phyloP scores from a whole-genome alignment of 1,140 invertebrate genomes.

The Metaphire vulgaris region DNA sequence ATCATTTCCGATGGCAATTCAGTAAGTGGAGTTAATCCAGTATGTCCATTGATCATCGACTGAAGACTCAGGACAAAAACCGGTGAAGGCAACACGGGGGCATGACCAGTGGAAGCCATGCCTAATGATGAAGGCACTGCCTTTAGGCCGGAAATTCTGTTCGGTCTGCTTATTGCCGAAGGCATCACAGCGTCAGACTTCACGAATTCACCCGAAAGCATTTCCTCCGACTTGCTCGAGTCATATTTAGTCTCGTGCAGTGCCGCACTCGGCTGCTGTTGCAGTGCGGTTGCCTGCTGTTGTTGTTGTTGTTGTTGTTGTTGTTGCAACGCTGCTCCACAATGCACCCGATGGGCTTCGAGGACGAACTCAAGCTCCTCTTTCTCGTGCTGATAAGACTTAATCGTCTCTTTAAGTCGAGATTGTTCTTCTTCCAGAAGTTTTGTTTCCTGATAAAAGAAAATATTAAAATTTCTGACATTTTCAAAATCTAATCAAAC shows the following conservation, averaged over 20 bases:
- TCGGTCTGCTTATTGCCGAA: not conserved
- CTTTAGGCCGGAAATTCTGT: not conserved
- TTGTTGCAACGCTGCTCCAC: not conserved
- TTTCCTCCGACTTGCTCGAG: too few species aligned
- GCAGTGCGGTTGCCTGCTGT: not conserved
- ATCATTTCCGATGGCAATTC: constrained; percentile 33
- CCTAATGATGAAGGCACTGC: too few species aligned
- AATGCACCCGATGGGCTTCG: constrained; percentile 58
- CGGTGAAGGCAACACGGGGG: too few species aligned
- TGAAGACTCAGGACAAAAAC: constrained; percentile 64
- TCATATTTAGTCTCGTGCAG: not conserved
- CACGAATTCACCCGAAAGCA: not conserved
- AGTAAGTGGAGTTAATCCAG: constrained; percentile 73
- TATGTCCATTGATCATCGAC: constrained; percentile 83
- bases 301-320: not conserved
- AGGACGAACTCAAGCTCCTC: constrained; percentile 75
- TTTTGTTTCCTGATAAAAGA: constrained; percentile 68
- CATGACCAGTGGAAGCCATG: too few species aligned
- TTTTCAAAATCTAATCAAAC: too few species aligned
- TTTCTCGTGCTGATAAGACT: constrained; percentile 65
- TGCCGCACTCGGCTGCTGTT: not conserved
- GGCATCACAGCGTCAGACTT: not conserved
- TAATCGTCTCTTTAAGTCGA: constrained; percentile 72
- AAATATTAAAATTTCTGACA: too few species aligned
- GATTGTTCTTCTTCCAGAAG: constrained; percentile 76